phyloP scores from a whole-genome alignment of 2,797 vertebrate species.

The Danio kyathit region DNA sequence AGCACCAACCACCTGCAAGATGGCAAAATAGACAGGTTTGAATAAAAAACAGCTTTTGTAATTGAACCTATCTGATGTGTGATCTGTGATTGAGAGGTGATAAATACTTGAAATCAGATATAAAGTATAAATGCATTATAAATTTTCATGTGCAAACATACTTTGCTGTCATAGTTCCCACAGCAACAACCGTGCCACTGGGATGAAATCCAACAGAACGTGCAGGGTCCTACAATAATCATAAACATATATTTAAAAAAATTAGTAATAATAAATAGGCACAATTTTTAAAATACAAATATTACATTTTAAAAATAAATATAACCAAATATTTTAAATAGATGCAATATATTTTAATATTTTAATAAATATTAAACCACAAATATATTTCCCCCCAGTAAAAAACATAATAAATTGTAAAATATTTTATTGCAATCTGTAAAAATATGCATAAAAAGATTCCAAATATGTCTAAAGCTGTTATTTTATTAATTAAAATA shows the following conservation, averaged over 20 bases:
- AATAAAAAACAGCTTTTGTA: no score
- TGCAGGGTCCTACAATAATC: conserved; percentile 81
- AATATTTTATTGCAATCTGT: no score
- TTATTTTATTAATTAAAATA: no score
- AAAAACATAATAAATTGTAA: no score
- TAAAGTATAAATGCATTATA: background rate
- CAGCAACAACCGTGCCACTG: conserved; percentile 84
- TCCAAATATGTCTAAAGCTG: background rate
- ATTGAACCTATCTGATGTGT: no score
- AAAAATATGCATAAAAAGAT: background rate
- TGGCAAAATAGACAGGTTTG: background rate
- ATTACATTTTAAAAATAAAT: background rate
- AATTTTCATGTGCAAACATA: conserved; percentile 61
- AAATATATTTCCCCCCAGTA: no score
- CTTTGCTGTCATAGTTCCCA: conserved; percentile 90
- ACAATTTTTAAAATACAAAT: background rate
- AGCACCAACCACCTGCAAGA: conserved; percentile 88
- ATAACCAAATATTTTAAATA: background rate
- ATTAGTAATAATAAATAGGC: conserved; percentile 11
- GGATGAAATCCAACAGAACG: conserved; percentile 89
- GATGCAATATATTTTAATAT: background rate
- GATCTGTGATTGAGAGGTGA: no score
- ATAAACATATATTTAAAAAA: background rate
- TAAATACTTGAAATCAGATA: no score
- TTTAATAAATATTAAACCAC: background rate